Base-by-base conservation (phyloP, 1,140 invertebrate species). In the Ericerus pela region DNA sequence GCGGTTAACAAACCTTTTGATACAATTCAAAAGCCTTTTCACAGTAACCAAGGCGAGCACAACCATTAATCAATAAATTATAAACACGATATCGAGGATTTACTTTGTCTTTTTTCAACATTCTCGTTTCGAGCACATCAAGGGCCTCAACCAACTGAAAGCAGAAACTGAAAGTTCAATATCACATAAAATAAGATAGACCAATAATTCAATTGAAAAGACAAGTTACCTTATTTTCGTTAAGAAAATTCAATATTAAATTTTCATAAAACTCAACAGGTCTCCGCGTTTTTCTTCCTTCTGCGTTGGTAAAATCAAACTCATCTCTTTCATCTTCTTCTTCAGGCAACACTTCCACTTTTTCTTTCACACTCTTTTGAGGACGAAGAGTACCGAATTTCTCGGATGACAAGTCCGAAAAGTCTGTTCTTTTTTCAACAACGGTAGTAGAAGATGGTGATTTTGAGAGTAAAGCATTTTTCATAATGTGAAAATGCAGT, bases 11-110 rank as follows among this genome's bases (percentile, higher is more conserved):
- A 64, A 75, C 73, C 62, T 81, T 74, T 63, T 81, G 85, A 62
- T 76, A 94, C 1, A 94, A 67, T 58, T 77, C 75, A 65, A 92
- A 92, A 20, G 88, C 88, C 70, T 84, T 86, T 62, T 85, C 80
- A 28, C 86, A 79, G 63, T 88, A 84, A 1, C 92, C 91, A 4
- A 80, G 77, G 58, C 77, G 68, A 5, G 85, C 87, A 72, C 85
- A 89, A 10, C 76, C 82, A 59, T 77, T 75, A 56, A 96, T 84
- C 24, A 95, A 65, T 31, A 90, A 71, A 65, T 82, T 85, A 64
- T 82, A 94, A 55, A 88, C 79, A 66, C 85, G 88, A 57, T 74
- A 72, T 54, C 79, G 78, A 1, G 88, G 88, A 67, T 81, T 80
- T 5, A 84, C 81, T 61, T 76, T 73, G 66, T 91, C 87, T 64